phyloP scores from a whole-genome alignment of 2,797 vertebrate species.

The Orestias chungarensis region DNA sequence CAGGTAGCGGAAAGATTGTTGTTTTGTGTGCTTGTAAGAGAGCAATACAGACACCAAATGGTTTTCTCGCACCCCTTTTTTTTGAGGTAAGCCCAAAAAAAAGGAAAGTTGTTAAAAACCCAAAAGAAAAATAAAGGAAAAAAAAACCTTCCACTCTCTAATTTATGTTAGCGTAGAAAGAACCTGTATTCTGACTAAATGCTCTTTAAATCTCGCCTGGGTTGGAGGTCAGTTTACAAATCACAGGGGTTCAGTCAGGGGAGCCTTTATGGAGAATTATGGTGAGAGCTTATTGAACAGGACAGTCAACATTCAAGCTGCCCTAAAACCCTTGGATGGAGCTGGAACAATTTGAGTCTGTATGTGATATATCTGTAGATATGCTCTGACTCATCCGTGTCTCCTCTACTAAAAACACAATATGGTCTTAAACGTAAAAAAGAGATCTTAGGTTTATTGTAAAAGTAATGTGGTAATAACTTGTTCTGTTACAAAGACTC shows the following conservation, averaged over 20 bases:
- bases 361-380: background rate
- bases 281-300: constrained; percentile 8
- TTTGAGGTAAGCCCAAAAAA: constrained; percentile 66
- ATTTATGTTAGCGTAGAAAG: constrained; percentile 65
- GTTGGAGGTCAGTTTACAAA: constrained; percentile 68
- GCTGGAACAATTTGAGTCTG: background rate
- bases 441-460: background rate
- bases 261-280: constrained; percentile 25
- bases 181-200: constrained; percentile 63
- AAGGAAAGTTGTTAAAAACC: constrained; percentile 68
- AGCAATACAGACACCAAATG: constrained; percentile 78
- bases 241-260: constrained; percentile 45
- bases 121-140: constrained; percentile 28
- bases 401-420: background rate
- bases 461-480: background rate
- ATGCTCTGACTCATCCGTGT: constrained; percentile 1
- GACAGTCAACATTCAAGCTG: constrained; percentile 11
- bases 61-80: constrained; percentile 60
- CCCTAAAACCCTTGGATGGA: background rate
- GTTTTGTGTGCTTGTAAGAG: constrained; percentile 33
- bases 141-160: constrained; percentile 68
- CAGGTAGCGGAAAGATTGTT: constrained; percentile 45
- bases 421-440: background rate
- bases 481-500: background rate
- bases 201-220: constrained; percentile 57